Percentiles rank a stretch among this genome's conserved stretches.
phyloP scores from a whole-genome alignment of 1,140 invertebrate species.

The Neoseiulus cucumeris region DNA sequence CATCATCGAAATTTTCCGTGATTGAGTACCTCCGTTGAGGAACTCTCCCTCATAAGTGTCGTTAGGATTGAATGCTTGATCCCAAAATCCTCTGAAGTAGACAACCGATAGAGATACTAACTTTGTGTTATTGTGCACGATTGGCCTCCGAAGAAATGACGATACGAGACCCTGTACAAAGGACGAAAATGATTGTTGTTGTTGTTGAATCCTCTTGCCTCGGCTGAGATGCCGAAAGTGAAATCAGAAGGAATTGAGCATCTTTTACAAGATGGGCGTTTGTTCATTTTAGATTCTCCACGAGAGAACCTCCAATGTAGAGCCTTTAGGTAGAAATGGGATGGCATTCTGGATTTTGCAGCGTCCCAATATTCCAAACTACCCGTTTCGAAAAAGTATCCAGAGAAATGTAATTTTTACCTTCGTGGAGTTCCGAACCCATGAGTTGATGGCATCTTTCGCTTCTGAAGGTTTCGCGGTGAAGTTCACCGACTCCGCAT shows the following conservation, averaged over 20 bases:
- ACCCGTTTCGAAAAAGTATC: too few relatives aligned
- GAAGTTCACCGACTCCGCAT: neutral
- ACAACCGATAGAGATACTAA: neutral
- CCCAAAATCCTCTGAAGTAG: conserved; percentile 1
- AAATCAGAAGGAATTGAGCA: too few relatives aligned
- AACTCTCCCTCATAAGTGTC: neutral
- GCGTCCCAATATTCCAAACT: too few relatives aligned
- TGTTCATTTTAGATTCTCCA: too few relatives aligned
- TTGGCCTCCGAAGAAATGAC: neutral
- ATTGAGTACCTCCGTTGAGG: neutral
- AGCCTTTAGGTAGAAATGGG: too few relatives aligned
- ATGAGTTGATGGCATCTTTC: neutral
- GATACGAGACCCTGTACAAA: neutral
- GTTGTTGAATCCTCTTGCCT: too few relatives aligned
- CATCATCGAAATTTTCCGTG: neutral
- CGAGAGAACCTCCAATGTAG: too few relatives aligned
- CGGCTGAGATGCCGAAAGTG: too few relatives aligned
- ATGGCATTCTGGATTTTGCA: too few relatives aligned
- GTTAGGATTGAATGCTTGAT: neutral
- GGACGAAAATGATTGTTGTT: neutral
- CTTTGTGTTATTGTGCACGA: neutral
- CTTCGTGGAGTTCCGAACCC: conserved; percentile 1
- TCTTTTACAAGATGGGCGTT: too few relatives aligned
- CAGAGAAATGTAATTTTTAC: neutral
- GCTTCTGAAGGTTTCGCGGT: neutral